Percentiles rank a stretch among this genome's conserved stretches.
Evolutionary conservation across 2,113 vertebrate species (phyloP).

Genomic region (Mola mola): DNA sequence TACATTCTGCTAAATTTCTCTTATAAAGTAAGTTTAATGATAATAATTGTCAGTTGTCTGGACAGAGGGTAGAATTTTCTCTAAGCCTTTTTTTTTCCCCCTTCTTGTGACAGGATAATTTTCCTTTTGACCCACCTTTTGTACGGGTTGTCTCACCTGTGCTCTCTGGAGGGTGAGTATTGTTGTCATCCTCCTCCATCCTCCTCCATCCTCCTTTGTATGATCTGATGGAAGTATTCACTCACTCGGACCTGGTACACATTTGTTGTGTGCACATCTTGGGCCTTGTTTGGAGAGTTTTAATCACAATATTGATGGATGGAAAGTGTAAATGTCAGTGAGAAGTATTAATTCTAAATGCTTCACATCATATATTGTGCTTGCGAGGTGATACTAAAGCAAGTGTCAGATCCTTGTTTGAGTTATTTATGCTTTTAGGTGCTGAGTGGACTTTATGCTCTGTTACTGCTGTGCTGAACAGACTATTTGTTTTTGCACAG

Average conservation of each 20-base stretch:
- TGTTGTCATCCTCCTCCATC: neutral
- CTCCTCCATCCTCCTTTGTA: neutral
- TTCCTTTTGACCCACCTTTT: conserved; percentile 98
- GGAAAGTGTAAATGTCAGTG: neutral
- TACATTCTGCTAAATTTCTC: conserved; percentile 99
- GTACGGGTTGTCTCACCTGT: conserved; percentile 96
- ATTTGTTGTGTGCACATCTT: conserved; percentile 4
- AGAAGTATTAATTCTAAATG: no score
- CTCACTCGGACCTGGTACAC: neutral
- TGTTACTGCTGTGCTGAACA: no score
- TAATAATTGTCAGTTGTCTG: conserved; percentile 1
- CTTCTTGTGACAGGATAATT: conserved; percentile 89
- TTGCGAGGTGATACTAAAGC: no score
- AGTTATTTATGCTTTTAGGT: no score
- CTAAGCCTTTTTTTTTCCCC: neutral
- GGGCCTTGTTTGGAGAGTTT: no score
- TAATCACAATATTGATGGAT: neutral
- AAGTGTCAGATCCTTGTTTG: no score
- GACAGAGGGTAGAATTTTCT: neutral
- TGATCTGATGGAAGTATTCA: neutral
- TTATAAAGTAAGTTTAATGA: conserved; percentile 90
- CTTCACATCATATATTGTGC: no score
- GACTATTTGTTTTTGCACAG: neutral
- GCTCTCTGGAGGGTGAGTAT: conserved; percentile 96
- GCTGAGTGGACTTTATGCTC: neutral